Percentiles rank a stretch among this genome's conserved stretches.
phyloP scores from a whole-genome alignment of 2,797 vertebrate genomes.

The Craterocephalus amniculus region DNA sequence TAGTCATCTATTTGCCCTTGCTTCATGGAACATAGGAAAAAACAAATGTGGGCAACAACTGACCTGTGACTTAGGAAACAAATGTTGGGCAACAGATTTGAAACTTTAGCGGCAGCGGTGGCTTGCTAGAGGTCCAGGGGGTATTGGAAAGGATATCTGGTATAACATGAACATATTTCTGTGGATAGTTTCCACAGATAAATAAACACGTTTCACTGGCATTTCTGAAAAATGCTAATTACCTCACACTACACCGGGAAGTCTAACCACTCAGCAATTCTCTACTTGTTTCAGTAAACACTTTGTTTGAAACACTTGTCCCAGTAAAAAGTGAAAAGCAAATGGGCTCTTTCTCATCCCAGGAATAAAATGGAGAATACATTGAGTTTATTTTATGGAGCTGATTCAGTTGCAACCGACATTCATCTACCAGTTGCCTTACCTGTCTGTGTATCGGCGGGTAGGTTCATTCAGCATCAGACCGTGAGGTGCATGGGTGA shows the following conservation, averaged over 20 bases:
- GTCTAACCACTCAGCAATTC: conserved; percentile 34
- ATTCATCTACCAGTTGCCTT: conserved; percentile 77
- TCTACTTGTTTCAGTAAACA: conserved; percentile 30
- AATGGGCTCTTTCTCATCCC: conserved; percentile 3
- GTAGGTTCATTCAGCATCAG: conserved; percentile 84
- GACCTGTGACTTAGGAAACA: conserved; percentile 81
- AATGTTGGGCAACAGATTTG: conserved; percentile 74
- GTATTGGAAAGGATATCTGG: conserved; percentile 72
- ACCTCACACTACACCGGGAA: conserved; percentile 47
- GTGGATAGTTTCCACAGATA: conserved; percentile 60
- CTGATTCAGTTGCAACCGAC: neutral
- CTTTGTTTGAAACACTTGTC: conserved; percentile 20
- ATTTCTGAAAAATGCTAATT: conserved; percentile 37
- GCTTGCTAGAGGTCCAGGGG: conserved; percentile 52
- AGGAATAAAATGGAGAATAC: neutral
- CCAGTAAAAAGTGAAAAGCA: neutral
- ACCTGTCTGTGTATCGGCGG: conserved; percentile 91
- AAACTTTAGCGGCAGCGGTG: conserved; percentile 58
- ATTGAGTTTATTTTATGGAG: neutral
- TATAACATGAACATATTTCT: conserved; percentile 63
- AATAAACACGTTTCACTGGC: conserved; percentile 57
- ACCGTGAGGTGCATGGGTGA: conserved; percentile 79
- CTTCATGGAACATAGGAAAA: conserved; percentile 74
- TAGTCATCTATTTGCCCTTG: conserved; percentile 74
- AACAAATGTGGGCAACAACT: conserved; percentile 75